These are phyloP conservation scores for Cichladusa arquata DNA, from an alignment of 2,113 vertebrate species.

Conservation along the genomic window DNA sequence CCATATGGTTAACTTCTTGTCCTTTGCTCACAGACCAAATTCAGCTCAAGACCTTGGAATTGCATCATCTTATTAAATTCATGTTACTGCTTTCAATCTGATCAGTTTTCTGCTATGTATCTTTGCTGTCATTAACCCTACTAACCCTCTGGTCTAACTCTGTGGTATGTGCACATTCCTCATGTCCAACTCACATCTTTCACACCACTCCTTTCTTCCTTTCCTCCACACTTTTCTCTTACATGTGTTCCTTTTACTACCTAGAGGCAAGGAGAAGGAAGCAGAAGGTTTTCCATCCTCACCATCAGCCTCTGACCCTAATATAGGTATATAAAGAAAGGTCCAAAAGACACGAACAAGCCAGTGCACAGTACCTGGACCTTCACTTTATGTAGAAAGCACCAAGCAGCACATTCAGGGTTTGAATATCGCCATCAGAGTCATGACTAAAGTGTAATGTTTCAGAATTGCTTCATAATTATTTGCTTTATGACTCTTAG, in stretches of 20 bases:
- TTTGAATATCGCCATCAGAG: fast-evolving
- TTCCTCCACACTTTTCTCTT: not conserved
- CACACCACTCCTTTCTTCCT: not conserved
- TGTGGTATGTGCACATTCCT: not conserved
- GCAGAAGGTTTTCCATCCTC: not conserved
- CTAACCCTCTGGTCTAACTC: not conserved
- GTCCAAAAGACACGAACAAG: not conserved
- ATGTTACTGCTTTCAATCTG: not conserved
- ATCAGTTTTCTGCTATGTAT: not conserved
- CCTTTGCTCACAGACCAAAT: not conserved
- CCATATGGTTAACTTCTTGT: not conserved
- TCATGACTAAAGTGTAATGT: not conserved
- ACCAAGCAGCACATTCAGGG: not conserved
- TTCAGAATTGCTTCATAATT: not conserved
- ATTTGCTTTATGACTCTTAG: not conserved
- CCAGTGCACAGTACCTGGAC: not conserved
- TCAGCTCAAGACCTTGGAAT: not conserved
- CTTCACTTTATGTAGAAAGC: not conserved
- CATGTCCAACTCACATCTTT: not conserved
- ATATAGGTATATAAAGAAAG: not conserved
- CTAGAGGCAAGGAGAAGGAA: not conserved
- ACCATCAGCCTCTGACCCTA: not conserved
- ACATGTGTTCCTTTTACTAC: not conserved
- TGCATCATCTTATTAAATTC: not conserved
- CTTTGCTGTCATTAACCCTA: not conserved